phyloP scores from a whole-genome alignment of 2,113 vertebrate genomes.

The Tragelaphus scriptus region DNA sequence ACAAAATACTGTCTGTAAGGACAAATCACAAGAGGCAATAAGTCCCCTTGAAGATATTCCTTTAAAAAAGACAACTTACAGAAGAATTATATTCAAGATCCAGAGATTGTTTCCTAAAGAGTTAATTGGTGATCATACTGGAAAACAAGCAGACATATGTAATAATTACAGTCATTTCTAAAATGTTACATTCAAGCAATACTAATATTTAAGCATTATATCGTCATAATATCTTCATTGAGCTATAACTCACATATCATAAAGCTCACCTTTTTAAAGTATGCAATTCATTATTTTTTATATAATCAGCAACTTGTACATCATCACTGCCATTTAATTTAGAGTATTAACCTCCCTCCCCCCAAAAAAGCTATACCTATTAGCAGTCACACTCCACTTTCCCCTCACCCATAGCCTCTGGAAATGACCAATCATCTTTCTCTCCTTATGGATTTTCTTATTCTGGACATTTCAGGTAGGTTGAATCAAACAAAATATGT shows the following conservation, averaged over 20 bases:
- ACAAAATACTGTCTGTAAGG: neutral
- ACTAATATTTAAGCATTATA: neutral
- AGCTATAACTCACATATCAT: neutral
- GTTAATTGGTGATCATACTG: neutral
- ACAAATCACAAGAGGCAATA: neutral
- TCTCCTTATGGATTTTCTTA: neutral
- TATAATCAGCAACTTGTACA: neutral
- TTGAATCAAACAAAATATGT: neutral
- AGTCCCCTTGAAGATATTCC: neutral
- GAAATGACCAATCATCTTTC: neutral
- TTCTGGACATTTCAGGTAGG: neutral
- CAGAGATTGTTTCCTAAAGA: neutral
- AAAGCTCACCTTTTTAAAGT: neutral
- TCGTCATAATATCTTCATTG: neutral
- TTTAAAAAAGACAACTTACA: neutral
- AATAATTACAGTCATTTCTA: neutral
- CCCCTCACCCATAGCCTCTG: neutral
- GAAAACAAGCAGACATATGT: neutral
- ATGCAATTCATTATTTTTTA: neutral
- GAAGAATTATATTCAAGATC: neutral
- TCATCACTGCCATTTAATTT: neutral
- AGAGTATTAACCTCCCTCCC: neutral
- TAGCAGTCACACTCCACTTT: neutral
- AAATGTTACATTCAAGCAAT: neutral
- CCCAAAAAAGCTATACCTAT: fast-evolving